Evolutionary conservation across 2,113 vertebrate genomes (phyloP).

Genomic region (Blennius ocellaris): DNA sequence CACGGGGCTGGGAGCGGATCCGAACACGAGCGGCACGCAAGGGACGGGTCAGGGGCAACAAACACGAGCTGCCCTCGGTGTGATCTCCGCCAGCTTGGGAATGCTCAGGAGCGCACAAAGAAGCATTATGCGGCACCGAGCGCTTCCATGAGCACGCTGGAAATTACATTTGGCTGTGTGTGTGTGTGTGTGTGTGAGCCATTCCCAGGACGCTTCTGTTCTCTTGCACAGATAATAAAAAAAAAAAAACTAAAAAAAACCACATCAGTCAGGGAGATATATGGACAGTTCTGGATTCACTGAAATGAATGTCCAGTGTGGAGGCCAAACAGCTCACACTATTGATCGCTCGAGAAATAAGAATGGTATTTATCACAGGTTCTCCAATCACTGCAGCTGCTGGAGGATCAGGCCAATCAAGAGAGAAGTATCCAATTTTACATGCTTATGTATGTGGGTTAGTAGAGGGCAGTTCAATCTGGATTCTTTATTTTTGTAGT

Average conservation of each 20-base stretch:
- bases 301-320: background rate
- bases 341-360: too few relatives aligned
- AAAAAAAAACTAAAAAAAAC: background rate
- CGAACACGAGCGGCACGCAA: slow-evolving; percentile 9
- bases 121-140: slow-evolving; percentile 58
- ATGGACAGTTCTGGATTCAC: background rate
- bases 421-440: too few relatives aligned
- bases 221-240: slow-evolving; percentile 20
- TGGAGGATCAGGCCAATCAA: too few relatives aligned
- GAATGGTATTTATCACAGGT: too few relatives aligned
- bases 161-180: slow-evolving; percentile 55
- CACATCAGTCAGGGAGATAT: slow-evolving; percentile 14
- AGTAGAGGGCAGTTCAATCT: too few relatives aligned
- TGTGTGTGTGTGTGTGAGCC: background rate
- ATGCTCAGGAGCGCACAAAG: slow-evolving; percentile 66
- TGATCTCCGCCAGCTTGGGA: slow-evolving; percentile 66
- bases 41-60: slow-evolving; percentile 57
- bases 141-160: slow-evolving; percentile 42
- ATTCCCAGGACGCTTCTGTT: slow-evolving; percentile 28
- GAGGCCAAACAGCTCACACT: too few relatives aligned
- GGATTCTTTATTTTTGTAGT: too few relatives aligned
- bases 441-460: too few relatives aligned
- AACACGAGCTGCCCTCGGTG: slow-evolving; percentile 45
- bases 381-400: too few relatives aligned
- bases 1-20: slow-evolving; percentile 37